Evolutionary conservation across 2,888 invertebrate species (phyloP).

Genomic region (Watsonalla cultraria): DNA sequence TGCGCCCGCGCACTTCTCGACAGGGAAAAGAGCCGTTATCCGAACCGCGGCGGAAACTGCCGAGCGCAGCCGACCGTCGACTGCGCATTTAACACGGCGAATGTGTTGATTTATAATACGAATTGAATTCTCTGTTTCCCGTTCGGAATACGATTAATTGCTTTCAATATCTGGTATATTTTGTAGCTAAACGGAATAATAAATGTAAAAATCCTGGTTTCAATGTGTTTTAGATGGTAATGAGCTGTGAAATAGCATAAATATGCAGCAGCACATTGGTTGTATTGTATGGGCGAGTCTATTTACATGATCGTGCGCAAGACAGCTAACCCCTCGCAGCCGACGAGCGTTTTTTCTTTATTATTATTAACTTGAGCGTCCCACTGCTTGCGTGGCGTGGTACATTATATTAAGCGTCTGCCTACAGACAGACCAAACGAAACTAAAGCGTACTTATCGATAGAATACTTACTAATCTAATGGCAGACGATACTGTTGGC

Average conservation of each 20-base stretch:
- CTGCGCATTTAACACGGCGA: slow-evolving; percentile 43
- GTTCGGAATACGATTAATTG: slow-evolving; percentile 12
- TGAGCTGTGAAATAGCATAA: background rate
- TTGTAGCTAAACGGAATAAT: slow-evolving; percentile 15
- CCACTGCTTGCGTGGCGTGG: slow-evolving; percentile 22
- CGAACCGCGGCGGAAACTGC: slow-evolving; percentile 55
- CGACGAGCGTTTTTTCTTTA: slow-evolving; percentile 64
- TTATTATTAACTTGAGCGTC: slow-evolving; percentile 69
- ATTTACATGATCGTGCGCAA: slow-evolving; percentile 60
- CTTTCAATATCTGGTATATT: slow-evolving; percentile 20
- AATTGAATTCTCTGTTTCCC: slow-evolving; percentile 12
- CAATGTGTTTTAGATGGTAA: background rate
- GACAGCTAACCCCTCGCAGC: slow-evolving; percentile 65
- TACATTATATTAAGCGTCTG: slow-evolving; percentile 5
- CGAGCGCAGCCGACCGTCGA: slow-evolving; percentile 51
- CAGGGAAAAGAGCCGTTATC: slow-evolving; percentile 70
- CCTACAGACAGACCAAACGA: too few relatives aligned
- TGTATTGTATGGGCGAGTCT: slow-evolving; percentile 20
- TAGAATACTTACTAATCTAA: too few relatives aligned
- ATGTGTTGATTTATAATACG: slow-evolving; percentile 29
- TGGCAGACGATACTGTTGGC: too few relatives aligned
- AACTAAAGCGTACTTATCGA: too few relatives aligned
- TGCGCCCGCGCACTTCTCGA: slow-evolving; percentile 36
- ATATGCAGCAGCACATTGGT: background rate
- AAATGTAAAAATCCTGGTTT: slow-evolving; percentile 22